Percentiles rank a stretch among this genome's conserved stretches.
These are phyloP conservation scores for Helicolenus hilgendorfi DNA, from an alignment of 2,797 vertebrate species.

Conservation along the genomic window DNA sequence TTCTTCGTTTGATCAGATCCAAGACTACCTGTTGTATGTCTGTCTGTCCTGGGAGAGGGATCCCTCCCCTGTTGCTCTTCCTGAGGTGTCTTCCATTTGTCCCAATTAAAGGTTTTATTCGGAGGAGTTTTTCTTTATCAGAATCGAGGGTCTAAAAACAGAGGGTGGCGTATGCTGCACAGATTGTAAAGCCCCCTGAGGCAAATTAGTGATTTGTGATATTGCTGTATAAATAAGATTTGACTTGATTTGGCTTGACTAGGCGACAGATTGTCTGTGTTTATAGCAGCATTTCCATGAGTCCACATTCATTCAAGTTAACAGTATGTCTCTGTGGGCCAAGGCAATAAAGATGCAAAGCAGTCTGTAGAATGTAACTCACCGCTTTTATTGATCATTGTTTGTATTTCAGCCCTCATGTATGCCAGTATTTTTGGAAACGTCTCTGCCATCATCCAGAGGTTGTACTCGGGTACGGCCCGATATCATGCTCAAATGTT, in stretches of 20 bases:
- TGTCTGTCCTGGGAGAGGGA: not conserved
- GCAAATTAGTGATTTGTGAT: not conserved
- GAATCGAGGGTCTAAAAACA: not conserved
- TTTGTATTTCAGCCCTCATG: constrained; percentile 95
- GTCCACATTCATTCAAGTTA: not conserved
- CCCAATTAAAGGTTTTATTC: not conserved
- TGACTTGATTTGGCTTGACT: not conserved
- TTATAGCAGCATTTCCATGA: not conserved
- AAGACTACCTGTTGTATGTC: not conserved
- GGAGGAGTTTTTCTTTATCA: not conserved
- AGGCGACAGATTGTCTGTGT: not conserved
- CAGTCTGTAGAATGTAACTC: not conserved
- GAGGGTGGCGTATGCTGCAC: not conserved
- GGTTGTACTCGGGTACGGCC: constrained; percentile 97
- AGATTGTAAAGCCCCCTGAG: not conserved
- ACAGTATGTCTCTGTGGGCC: not conserved
- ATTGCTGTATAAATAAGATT: not conserved
- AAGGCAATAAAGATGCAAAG: not conserved
- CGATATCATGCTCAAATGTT: constrained; percentile 99
- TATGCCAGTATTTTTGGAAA: constrained; percentile 99
- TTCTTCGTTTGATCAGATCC: not conserved
- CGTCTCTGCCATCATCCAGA: constrained; percentile 99
- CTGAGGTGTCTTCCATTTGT: not conserved
- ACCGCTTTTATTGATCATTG: constrained; percentile 14
- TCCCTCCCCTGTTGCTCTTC: not conserved